Evolutionary conservation across 2,113 vertebrate genomes (phyloP).

Genomic region (Syngnathus scovelli): DNA sequence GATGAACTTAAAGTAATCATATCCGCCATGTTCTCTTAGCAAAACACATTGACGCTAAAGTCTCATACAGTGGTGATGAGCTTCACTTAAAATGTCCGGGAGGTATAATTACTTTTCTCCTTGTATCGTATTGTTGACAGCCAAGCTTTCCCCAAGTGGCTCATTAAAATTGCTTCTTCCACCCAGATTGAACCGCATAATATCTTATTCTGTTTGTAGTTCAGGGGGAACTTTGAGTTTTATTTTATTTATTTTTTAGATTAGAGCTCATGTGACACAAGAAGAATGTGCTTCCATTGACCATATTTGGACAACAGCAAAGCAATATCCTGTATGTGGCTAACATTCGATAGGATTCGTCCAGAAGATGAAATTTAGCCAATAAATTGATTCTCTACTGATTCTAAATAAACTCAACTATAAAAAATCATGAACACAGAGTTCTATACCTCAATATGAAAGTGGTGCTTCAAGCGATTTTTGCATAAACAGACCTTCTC

Average conservation of each 20-base stretch:
- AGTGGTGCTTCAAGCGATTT: too few species aligned
- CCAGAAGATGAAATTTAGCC: too few species aligned
- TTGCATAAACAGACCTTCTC: too few species aligned
- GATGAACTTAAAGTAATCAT: not conserved
- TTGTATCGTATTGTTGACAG: conserved; percentile 1
- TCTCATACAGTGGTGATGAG: not conserved
- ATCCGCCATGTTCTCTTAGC: not conserved
- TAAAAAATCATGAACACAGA: too few species aligned
- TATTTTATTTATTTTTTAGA: conserved; percentile 1
- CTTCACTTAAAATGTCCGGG: not conserved
- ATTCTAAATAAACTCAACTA: too few species aligned
- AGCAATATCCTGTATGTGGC: not conserved
- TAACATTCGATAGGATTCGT: too few species aligned
- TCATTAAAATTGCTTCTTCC: conserved; percentile 21
- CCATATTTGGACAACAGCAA: not conserved
- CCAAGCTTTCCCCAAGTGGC: not conserved
- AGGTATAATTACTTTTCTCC: conserved; percentile 14
- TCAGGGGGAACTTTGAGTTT: not conserved
- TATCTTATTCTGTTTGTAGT: conserved; percentile 17
- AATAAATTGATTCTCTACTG: too few species aligned
- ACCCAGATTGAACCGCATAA: not conserved
- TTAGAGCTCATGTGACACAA: conserved; percentile 1
- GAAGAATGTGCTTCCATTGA: not conserved
- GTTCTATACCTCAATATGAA: too few species aligned
- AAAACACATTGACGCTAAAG: not conserved